Base-by-base conservation (phyloP, 2,113 vertebrate species). In the Vimba vimba region DNA sequence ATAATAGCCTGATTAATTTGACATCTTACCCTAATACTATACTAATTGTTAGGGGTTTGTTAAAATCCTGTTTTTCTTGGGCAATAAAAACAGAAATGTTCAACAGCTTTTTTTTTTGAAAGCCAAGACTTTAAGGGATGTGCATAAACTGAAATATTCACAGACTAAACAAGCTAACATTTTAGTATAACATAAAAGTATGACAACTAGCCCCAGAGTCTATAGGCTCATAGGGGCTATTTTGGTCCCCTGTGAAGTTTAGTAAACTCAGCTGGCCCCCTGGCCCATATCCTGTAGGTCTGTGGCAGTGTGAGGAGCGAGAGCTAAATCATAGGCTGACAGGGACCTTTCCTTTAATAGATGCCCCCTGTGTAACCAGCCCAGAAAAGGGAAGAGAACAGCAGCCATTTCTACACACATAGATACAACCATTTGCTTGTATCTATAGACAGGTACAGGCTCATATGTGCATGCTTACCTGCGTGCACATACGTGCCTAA, bases 301-400 rank as follows among this genome's bases (percentile, higher is more conserved):
- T 89, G 89, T 90, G 90, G 78, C 89, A 74, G 59, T 82, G 82
- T 83, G 83, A 62, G 68, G 69, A 23, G 89, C 17, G 62, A 86
- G 88, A 91, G 85, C 92, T 93, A 90, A 92, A 94, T 94, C 92
- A 92, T 90, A 85, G 90, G 85, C 92, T 94, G 93, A 94, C 93
- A 92, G 91, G 90, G 91, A 87, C 91, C 91, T 93, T 94, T 94
- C 93, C 91, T 92, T 94, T 94, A 93, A 93, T 94, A 94, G 92
- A 88, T 91, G 91, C 90, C 91, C 93, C 89, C 88, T 77, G 88
- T 93, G 91, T 92, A 93, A 93, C 92, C 92, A 92, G 91, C 86
- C 94, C 94, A 93, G 93, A 94, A 94, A 94, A 95, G 92, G 94
- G 90, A 93, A 94, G 89, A 91, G 88, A 90, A 94, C 85, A 89